Base-by-base conservation (phyloP, 2,888 invertebrate genomes). In the Yponomeuta sedellus region DNA sequence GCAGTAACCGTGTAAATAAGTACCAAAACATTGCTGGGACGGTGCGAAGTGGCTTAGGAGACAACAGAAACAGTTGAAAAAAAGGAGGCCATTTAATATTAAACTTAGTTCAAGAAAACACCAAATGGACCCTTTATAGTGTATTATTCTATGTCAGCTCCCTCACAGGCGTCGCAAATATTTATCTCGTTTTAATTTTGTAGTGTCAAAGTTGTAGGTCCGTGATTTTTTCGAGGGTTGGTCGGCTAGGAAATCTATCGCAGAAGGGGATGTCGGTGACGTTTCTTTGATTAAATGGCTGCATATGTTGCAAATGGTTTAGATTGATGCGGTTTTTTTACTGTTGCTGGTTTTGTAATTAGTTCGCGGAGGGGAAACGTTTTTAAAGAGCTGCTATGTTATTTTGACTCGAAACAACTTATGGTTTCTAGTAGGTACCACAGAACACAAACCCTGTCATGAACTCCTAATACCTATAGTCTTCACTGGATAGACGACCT, bases 121-220 rank as follows among this genome's bases (percentile, higher is more conserved):
- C n/a, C n/a, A n/a, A n/a, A n/a, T n/a, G n/a, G n/a, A n/a, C 12
- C 44, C 44, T 52, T 16, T 16, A 16, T 12, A 52, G 12, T 52
- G 3, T 52, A 5, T 52, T 52, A 3, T 52, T 12, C 16, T 52
- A 16, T 52, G 44, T 16, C 0, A 3, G 16, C 44, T 16, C 44
- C 16, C 44, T 2, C 44, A 52, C 44, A 16, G 2, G 16, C 16
- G 44, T 16, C 16, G 44, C 44, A 52, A 52, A 52, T 52, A 52
- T 52, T 52, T 52, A 52, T 52, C 16, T 52, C 44, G 44, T 52
- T 25, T 59, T 59, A 59, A 11, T 59, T 59, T 59, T 59, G 6
- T 19, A 59, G 25, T 59, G 59, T 59, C 59, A 59, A 20, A 59
- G 25, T 59, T 25, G 11, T 10, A 59, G 25, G 22, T 5, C 2